These are phyloP conservation scores for Sipunculus nudus DNA, from an alignment of 2,888 invertebrate genomes.

Conservation along the genomic window DNA sequence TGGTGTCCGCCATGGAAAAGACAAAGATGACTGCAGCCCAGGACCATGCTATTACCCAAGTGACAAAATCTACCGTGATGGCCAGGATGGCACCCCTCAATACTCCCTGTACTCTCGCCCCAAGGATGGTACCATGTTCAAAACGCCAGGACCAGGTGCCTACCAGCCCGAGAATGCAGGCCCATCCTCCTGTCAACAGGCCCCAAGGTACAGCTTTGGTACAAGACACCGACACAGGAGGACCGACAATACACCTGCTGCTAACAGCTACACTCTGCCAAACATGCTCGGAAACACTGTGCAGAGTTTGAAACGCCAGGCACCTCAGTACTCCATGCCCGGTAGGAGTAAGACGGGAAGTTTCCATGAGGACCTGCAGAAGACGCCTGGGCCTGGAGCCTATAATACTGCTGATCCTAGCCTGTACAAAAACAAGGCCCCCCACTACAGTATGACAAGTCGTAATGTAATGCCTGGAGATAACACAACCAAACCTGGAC, in stretches of 20 bases:
- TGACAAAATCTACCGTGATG: slow-evolving; percentile 45
- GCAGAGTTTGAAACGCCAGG: slow-evolving; percentile 61
- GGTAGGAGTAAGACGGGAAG: slow-evolving; percentile 78
- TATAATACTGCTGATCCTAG: slow-evolving; percentile 38
- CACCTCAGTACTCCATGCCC: slow-evolving; percentile 88
- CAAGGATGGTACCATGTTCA: slow-evolving; percentile 46
- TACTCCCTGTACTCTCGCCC: slow-evolving; percentile 58
- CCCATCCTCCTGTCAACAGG: slow-evolving; percentile 44
- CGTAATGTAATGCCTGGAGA: slow-evolving; percentile 80
- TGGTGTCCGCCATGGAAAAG: slow-evolving; percentile 41
- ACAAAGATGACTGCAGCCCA: slow-evolving; percentile 33
- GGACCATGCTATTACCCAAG: slow-evolving; percentile 37
- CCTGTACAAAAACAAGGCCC: slow-evolving; percentile 62
- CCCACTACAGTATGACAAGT: slow-evolving; percentile 85
- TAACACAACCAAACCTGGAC: slow-evolving; percentile 83
- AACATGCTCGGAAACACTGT: slow-evolving; percentile 61
- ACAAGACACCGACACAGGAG: slow-evolving; percentile 50
- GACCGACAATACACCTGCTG: slow-evolving; percentile 62
- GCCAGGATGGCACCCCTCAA: slow-evolving; percentile 61
- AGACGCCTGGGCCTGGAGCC: slow-evolving; percentile 71
- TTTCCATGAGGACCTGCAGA: slow-evolving; percentile 46
- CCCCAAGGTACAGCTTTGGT: slow-evolving; percentile 62
- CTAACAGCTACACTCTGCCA: slow-evolving; percentile 61
- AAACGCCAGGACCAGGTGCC: slow-evolving; percentile 63
- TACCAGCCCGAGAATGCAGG: slow-evolving; percentile 60